Evolutionary conservation across 2,888 invertebrate genomes (phyloP), one percentile per base, ranked within the genome.

Genomic region (Tortricodes alternella): DNA sequence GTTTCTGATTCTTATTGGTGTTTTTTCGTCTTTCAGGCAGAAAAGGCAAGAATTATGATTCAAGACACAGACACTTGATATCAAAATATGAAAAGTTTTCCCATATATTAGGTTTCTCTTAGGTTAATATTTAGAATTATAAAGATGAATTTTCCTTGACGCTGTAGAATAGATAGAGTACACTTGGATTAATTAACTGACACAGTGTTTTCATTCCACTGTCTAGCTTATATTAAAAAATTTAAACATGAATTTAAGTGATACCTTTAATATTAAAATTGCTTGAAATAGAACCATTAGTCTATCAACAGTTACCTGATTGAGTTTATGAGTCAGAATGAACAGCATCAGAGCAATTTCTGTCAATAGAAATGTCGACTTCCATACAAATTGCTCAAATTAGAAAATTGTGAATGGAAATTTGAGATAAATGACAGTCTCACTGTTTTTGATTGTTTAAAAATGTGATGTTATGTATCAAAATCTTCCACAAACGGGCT

Each of bases 221-320:
- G 48, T 27, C 56, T 56, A 56, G 56, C 56, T 56, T 56, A 56
- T 24, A 50, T 56, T 56, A 56, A 37, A 44, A 49, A 50, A 50
- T 38, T 49, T 56, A 56, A 50, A 50, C 43, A 56, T 50, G 56
- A 56, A 50, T 44, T 56, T 44, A 50, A 56, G 43, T 23, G 37
- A 56, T 56, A 56, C 44, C 3, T 56, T 44, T 56, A 56, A 56
- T 37, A 56, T 50, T 56, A 56, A 49, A 56, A 56, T 56, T 56
- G 56, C 56, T 56, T 56, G 56, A 56, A 48, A 56, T 56, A 56
- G 56, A 56, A 50, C 50, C 38, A 56, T 56, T 50, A 50, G 32
- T 50, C 55, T 55, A 55, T 44, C 11, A 50, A 44, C 49, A 49
- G 55, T 49, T 38, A 27, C 27, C 44, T 44, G 44, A 56, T 41